Base-by-base conservation (phyloP, 2,113 vertebrate genomes). In the Mastomys natalensis region DNA sequence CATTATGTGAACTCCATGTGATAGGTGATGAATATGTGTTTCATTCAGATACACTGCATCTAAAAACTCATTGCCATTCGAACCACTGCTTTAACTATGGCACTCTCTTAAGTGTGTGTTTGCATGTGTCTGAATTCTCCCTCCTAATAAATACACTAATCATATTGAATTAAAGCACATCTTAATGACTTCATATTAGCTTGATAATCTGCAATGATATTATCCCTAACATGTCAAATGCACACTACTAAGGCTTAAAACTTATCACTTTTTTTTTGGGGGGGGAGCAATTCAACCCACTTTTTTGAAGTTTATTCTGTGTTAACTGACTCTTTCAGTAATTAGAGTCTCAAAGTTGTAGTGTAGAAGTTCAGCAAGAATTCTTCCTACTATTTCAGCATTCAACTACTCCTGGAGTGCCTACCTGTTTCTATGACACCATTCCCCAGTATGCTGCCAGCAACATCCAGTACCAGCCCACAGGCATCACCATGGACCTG, bases 401-500 rank as follows among this genome's bases (percentile, higher is more conserved):
- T 7, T 92, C 45, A 21, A 0, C 0, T 34, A 0, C 37, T 16
- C 10, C 6, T 2, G 1, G 73, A 0, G 98, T 93, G 45, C 99
- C 99, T 6, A 62, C 11, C 91, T 99, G 99, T 94, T 99, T 97
- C 88, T 99, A 99, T 19, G 98, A 89, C 29, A 72, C 96, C 0
- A 96, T 97, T 93, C 98, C 99, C 2, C 98, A 98, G 12, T 99
- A 99, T 93, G 85, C 0, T 0, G 8, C 97, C 7, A 88, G 64
- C 0, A 19, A 9, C 0, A 0, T 97, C 2, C 7, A 1, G 0
- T 89, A 97, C 6, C 97, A 70, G 3, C 0, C 24, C 0, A 55
- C 73, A 0, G 99, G 99, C 40, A 95, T 99, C 21, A 97, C 26
- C 1, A 24, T 98, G 12, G 93, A 98, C 45, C 98, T 99, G 74